These are phyloP conservation scores for Pyrrhosoma nymphula DNA, from an alignment of 2,888 invertebrate genomes.

Conservation along the genomic window DNA sequence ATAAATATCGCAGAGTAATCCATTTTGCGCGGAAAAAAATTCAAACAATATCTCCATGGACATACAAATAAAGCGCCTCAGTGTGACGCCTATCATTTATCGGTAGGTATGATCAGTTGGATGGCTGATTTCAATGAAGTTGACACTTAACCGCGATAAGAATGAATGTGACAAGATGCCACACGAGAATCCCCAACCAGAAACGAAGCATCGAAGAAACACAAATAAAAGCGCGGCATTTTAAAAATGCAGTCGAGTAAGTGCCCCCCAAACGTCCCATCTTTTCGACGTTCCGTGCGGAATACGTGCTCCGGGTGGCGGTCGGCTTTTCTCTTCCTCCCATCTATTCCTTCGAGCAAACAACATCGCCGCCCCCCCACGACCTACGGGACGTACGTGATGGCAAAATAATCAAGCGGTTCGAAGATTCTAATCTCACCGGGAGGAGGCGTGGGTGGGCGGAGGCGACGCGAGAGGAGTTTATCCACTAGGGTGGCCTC, in stretches of 20 bases:
- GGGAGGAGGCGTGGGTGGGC: slow-evolving; percentile 16
- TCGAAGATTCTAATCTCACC: slow-evolving; percentile 53
- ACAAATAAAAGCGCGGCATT: background rate
- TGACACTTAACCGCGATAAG: background rate
- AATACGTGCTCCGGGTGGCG: background rate
- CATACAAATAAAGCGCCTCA: no score
- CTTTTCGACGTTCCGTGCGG: background rate
- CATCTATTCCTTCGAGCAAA: background rate
- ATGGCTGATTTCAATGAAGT: no score
- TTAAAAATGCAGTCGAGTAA: background rate
- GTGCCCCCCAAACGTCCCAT: background rate
- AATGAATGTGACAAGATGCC: background rate
- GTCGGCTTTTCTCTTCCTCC: background rate
- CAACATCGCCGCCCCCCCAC: slow-evolving; percentile 1
- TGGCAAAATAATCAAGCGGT: slow-evolving; percentile 66
- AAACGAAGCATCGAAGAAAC: background rate
- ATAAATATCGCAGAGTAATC: no score
- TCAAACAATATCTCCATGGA: no score
- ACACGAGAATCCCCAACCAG: background rate
- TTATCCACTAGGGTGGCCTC: slow-evolving; percentile 53
- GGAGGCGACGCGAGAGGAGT: slow-evolving; percentile 31
- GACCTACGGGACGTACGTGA: slow-evolving; percentile 20
- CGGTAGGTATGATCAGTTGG: no score
- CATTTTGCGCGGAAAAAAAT: no score
- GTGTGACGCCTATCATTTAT: no score